Evolutionary conservation across 2,797 vertebrate genomes (phyloP), one percentile per base, ranked within the genome.

Genomic region (Pogonophryne albipinna): DNA sequence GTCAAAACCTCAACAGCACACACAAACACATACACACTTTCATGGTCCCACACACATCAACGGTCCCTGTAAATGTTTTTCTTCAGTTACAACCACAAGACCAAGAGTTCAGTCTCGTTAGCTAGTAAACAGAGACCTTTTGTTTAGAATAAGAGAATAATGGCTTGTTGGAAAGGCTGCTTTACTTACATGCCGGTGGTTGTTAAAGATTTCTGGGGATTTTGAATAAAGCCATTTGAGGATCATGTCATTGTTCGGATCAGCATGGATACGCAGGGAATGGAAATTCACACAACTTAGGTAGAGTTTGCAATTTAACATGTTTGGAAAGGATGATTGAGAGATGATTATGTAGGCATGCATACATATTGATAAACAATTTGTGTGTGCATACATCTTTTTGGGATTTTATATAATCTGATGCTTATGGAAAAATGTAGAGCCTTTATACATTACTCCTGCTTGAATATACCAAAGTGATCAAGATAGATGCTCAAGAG

Each of bases 181-280:
- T 87, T 82, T 77, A 52, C 75, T 84, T 76, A 89, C 85, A 84
- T 92, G 79, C 78, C 59, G 76, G 82, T 88, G 88, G 85, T 88
- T 91, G 83, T 86, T 82, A 78, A 41, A 72, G 90, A 89, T 91
- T 91, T 89, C 78, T 79, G 76, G 38, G 88, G 89, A 90, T 91
- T 92, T 90, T 82, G 45, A 82, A 77, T 79, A 83, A 92, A 92
- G 80, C 82, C 80, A 83, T 85, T 87, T 69, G 67, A 46, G 76
- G 87, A 90, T 91, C 83, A 87, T 88, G 75, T 89, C 82, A 85
- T 87, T 86, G 80, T 88, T 88, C 73, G 0, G 52, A 71, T 74
- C 10, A 4, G 83, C 76, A 73, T 83, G 75, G 76, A 85, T 71
- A 86, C 77, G 66, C 38, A 14, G 44, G 64, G 72, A 89, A 87